phyloP scores from a whole-genome alignment of 2,888 invertebrate species.

The Galeruca laticollis region DNA sequence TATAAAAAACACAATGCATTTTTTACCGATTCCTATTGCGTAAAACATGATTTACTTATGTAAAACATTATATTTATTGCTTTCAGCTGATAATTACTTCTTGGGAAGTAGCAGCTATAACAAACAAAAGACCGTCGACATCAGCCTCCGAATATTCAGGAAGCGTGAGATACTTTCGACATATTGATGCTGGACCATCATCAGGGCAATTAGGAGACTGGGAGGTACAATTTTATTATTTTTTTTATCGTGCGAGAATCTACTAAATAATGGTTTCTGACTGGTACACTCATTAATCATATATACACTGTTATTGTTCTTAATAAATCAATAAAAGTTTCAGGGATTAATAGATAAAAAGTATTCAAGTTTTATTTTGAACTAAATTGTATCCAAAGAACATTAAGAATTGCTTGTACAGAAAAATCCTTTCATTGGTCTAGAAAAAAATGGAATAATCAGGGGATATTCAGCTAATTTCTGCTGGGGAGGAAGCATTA shows the following conservation, averaged over 20 bases:
- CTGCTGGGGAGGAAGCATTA: too few relatives aligned
- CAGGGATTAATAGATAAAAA: too few relatives aligned
- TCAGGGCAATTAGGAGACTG: slow-evolving; percentile 63
- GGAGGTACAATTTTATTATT: slow-evolving; percentile 67
- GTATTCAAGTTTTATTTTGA: too few relatives aligned
- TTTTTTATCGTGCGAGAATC: background rate
- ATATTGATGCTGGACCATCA: slow-evolving; percentile 38
- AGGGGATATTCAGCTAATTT: too few relatives aligned
- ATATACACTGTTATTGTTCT: too few relatives aligned
- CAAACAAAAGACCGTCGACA: slow-evolving; percentile 45
- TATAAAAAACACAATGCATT: slow-evolving; percentile 25
- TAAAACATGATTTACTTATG: slow-evolving; percentile 28
- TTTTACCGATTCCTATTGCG: slow-evolving; percentile 20
- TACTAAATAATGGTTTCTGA: too few relatives aligned
- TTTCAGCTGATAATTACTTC: slow-evolving; percentile 48
- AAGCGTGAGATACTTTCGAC: slow-evolving; percentile 49
- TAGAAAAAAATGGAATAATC: too few relatives aligned
- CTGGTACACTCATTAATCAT: too few relatives aligned
- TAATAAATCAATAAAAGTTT: too few relatives aligned
- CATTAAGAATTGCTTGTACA: too few relatives aligned
- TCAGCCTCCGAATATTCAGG: slow-evolving; percentile 15
- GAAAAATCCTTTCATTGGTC: too few relatives aligned
- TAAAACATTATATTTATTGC: slow-evolving; percentile 31
- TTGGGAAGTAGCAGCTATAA: slow-evolving; percentile 49
- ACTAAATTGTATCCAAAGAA: too few relatives aligned